phyloP scores from a whole-genome alignment of 2,797 vertebrate species.

The Emys orbicularis region DNA sequence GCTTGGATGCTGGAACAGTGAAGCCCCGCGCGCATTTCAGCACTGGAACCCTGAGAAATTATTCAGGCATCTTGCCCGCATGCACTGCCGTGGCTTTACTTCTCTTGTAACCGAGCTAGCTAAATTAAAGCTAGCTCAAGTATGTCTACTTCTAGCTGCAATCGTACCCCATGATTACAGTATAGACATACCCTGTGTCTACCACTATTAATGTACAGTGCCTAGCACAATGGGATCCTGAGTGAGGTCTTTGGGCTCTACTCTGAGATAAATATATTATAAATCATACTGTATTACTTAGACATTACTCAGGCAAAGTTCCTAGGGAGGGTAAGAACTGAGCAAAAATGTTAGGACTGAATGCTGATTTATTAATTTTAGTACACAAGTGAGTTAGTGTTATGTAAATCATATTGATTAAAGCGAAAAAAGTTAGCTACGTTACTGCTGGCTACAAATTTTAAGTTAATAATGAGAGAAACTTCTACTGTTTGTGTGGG shows the following conservation, averaged over 20 bases:
- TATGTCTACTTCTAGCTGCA: neutral
- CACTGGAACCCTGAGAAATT: neutral
- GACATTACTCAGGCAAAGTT: conserved; percentile 30
- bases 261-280: neutral
- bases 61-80: neutral
- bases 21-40: neutral
- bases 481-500: conserved; percentile 34
- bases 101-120: neutral
- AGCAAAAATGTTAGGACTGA: conserved; percentile 37
- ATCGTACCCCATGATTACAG: neutral
- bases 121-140: neutral
- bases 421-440: conserved; percentile 16
- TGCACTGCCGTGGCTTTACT: neutral
- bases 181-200: neutral
- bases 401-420: conserved; percentile 31
- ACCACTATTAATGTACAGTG: neutral
- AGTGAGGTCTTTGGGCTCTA: neutral
- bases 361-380: neutral
- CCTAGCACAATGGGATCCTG: neutral
- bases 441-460: conserved; percentile 17
- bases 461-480: neutral
- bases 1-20: neutral
- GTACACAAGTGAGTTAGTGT: conserved; percentile 5
- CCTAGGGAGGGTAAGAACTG: conserved; percentile 16
- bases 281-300: neutral